Conservation (phyloP, 2,888 invertebrate genomes). For the Timandra comae region DNA sequence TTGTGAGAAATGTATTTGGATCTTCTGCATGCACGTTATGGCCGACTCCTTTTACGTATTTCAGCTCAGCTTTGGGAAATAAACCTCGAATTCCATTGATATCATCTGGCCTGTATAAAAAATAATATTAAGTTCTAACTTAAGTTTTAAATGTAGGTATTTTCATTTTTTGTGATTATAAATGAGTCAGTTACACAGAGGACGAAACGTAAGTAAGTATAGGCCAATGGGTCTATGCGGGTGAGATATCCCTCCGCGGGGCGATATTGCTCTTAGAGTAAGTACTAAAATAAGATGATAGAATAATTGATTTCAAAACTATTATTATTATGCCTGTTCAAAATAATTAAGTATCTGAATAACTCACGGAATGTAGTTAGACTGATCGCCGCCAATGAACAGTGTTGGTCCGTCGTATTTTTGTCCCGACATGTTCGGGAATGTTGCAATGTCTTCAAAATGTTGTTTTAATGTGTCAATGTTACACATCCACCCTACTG, state of each 20-base stretch:
- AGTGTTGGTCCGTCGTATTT: slow-evolving; percentile 42
- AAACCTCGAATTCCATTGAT: slow-evolving; percentile 31
- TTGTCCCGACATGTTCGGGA: slow-evolving; percentile 39
- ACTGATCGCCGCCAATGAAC: slow-evolving; percentile 49
- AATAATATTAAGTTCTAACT: too few species aligned
- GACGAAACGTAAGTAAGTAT: too few species aligned
- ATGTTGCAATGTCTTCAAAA: slow-evolving; percentile 36
- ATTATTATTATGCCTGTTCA: too few species aligned
- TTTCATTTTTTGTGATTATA: too few species aligned
- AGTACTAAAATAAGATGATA: too few species aligned
- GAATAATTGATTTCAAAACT: too few species aligned
- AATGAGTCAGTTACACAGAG: too few species aligned
- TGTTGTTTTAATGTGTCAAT: slow-evolving; percentile 31
- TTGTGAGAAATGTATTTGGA: slow-evolving; percentile 46
- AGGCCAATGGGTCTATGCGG: too few species aligned
- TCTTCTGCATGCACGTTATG: slow-evolving; percentile 55
- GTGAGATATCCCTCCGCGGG: too few species aligned
- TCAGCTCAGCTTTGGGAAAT: slow-evolving; percentile 42
- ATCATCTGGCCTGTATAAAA: slow-evolving; percentile 31
- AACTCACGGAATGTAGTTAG: slow-evolving; percentile 54
- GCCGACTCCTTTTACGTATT: slow-evolving; percentile 41
- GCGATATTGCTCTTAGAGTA: too few species aligned
- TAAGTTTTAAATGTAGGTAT: too few species aligned
- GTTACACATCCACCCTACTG: slow-evolving; percentile 48
- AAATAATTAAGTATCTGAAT: too few species aligned